Conservation (phyloP, 2,888 invertebrate species). For the Calliopum simillimum region DNA sequence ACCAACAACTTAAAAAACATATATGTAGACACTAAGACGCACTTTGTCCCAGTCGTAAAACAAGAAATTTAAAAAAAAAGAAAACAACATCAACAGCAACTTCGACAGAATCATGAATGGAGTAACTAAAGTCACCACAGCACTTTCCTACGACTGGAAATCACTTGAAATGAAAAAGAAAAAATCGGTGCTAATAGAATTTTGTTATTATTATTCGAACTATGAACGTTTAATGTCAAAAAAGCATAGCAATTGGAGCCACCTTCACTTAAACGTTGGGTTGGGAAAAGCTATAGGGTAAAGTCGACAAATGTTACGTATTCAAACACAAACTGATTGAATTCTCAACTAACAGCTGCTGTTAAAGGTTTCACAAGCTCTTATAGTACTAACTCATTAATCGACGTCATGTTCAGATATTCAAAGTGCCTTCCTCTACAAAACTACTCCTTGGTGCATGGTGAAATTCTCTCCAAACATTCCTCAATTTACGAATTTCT, state of each 20-base stretch:
- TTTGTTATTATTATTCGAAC: conserved; percentile 14
- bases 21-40: background rate
- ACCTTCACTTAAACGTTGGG: conserved; percentile 14
- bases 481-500: too few species aligned
- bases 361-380: too few species aligned
- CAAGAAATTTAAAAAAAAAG: background rate
- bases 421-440: too few species aligned
- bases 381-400: too few species aligned
- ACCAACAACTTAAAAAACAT: background rate
- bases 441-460: too few species aligned
- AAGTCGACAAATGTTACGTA: too few species aligned
- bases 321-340: too few species aligned
- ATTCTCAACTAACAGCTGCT: too few species aligned
- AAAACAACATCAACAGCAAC: background rate
- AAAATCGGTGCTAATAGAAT: conserved; percentile 25
- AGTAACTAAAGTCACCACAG: conserved; percentile 6
- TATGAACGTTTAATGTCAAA: conserved; percentile 30
- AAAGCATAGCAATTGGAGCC: conserved; percentile 14
- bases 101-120: background rate
- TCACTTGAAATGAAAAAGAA: too few species aligned
- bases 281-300: background rate
- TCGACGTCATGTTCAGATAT: too few species aligned
- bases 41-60: background rate
- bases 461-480: too few species aligned
- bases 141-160: background rate